Evolutionary conservation across 2,113 vertebrate species (phyloP).

Genomic region (Amazona vittata): DNA sequence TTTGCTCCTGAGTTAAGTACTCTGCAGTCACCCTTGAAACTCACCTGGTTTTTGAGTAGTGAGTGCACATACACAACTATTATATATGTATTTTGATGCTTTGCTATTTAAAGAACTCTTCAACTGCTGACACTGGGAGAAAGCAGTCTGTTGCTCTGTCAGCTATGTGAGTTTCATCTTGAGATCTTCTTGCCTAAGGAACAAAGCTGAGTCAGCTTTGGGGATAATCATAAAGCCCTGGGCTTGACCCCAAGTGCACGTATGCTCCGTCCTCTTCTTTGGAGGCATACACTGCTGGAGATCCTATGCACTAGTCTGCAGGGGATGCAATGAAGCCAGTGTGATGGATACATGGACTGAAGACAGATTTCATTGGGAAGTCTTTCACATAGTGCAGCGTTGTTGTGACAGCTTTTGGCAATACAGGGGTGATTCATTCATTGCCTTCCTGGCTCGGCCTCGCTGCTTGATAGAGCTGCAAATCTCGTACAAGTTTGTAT

Average conservation of each 20-base stretch:
- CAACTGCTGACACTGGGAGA: neutral
- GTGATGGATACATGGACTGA: rapidly evolving
- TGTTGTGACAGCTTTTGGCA: neutral
- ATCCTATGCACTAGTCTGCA: neutral
- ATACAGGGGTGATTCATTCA: neutral
- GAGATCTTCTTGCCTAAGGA: neutral
- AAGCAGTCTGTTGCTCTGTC: neutral
- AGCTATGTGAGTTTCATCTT: neutral
- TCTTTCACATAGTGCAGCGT: rapidly evolving
- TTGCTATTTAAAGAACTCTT: neutral
- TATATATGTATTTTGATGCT: neutral
- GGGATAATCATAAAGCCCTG: rapidly evolving
- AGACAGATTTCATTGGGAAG: neutral
- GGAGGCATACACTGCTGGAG: neutral
- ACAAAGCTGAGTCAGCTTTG: neutral
- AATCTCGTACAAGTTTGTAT: neutral
- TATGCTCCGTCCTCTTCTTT: neutral
- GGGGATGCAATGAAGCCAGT: neutral
- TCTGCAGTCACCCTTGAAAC: neutral
- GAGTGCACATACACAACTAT: neutral
- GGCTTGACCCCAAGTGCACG: neutral
- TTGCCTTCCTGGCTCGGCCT: neutral
- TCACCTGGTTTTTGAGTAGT: neutral
- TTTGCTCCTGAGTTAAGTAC: neutral
- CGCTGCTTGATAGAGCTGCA: neutral